These are phyloP conservation scores for Amphiprion percula DNA, from an alignment of 2,113 vertebrate genomes.

Conservation along the genomic window DNA sequence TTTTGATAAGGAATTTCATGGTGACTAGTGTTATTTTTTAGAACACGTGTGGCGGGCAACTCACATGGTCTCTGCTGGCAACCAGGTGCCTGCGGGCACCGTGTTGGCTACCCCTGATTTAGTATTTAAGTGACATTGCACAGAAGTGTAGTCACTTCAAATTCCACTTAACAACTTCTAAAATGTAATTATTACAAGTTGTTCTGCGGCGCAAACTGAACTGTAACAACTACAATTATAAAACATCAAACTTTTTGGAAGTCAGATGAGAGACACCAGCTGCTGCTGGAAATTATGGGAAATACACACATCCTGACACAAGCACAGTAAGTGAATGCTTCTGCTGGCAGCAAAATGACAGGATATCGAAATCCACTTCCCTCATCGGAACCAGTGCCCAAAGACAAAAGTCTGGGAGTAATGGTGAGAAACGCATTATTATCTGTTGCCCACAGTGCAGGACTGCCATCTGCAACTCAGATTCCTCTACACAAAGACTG, in stretches of 20 bases:
- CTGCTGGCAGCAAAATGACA: slow-evolving; percentile 16
- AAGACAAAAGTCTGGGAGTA: slow-evolving; percentile 16
- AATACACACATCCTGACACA: slow-evolving; percentile 23
- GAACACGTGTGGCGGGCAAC: too few species aligned
- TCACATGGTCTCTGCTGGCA: too few species aligned
- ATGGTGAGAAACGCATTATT: slow-evolving; percentile 44
- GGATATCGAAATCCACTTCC: slow-evolving; percentile 36
- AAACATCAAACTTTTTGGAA: neutral
- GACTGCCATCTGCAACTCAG: neutral
- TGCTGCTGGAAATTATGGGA: slow-evolving; percentile 5
- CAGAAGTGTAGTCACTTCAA: too few species aligned
- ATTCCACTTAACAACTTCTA: too few species aligned
- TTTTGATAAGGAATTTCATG: too few species aligned
- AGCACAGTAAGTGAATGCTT: slow-evolving; percentile 30
- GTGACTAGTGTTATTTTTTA: too few species aligned
- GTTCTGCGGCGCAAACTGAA: too few species aligned
- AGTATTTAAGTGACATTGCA: too few species aligned
- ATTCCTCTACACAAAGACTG: slow-evolving; percentile 2
- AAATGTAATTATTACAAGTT: too few species aligned
- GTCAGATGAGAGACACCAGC: slow-evolving; percentile 1
- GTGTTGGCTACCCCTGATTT: too few species aligned
- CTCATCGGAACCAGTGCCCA: neutral
- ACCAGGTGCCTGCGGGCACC: too few species aligned
- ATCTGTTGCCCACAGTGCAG: slow-evolving; percentile 4
- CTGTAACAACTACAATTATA: too few species aligned